Evolutionary conservation across 2,113 vertebrate genomes (phyloP).

Genomic region (Engraulis encrasicolus): DNA sequence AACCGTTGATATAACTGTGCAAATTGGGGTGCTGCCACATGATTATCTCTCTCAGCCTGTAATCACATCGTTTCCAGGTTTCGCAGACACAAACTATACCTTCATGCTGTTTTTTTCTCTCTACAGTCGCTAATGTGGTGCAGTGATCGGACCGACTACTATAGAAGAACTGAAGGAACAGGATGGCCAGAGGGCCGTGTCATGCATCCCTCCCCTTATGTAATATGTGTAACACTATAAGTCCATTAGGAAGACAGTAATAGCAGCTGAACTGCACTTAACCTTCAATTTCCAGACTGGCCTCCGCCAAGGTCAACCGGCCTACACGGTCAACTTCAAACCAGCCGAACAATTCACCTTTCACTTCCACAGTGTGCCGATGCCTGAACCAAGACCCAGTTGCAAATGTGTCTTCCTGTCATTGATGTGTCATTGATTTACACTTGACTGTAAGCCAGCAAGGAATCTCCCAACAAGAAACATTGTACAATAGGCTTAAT

Average conservation of each 20-base stretch:
- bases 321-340: too few species aligned
- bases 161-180: constrained; percentile 44
- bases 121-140: constrained; percentile 30
- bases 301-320: not conserved
- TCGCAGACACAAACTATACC: not conserved
- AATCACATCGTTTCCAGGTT: not conserved
- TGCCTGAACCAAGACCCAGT: not conserved
- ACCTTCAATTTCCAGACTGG: constrained; percentile 8
- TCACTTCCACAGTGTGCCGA: not conserved
- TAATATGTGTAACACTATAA: constrained; percentile 60
- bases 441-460: not conserved
- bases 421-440: not conserved
- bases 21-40: not conserved
- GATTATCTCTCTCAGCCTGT: not conserved
- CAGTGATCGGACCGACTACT: too few species aligned
- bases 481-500: not conserved
- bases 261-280: constrained; percentile 53
- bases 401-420: not conserved
- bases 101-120: not conserved
- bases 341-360: not conserved
- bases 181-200: constrained; percentile 44
- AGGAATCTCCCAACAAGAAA: not conserved
- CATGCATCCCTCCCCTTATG: constrained; percentile 60
- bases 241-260: constrained; percentile 44
- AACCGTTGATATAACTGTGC: not conserved